A percentile compares a stretch with the other conserved stretches of the same genome.
These are phyloP conservation scores for Odontophorus gujanensis DNA, from an alignment of 2,113 vertebrate genomes.

Conservation along the genomic window DNA sequence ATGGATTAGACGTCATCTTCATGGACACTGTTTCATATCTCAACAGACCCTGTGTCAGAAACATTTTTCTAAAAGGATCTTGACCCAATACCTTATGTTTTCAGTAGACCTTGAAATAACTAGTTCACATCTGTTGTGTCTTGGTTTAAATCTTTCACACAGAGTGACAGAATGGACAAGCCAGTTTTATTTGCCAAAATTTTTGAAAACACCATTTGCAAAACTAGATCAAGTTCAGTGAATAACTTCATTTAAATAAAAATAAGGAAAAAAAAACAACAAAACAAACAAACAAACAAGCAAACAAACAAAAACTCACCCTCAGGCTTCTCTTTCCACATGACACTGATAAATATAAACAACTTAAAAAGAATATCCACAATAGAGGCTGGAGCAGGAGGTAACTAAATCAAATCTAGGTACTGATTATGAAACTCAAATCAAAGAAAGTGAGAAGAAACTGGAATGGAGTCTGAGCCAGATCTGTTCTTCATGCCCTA, in stretches of 20 bases:
- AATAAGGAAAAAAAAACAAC: background rate
- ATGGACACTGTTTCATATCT: background rate
- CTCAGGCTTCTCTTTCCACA: background rate
- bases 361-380: background rate
- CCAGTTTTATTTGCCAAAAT: background rate
- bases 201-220: background rate
- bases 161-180: background rate
- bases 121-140: background rate
- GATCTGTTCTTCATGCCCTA: background rate
- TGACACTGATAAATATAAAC: background rate
- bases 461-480: background rate
- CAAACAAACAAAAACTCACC: too few relatives aligned
- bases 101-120: background rate
- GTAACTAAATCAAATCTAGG: background rate
- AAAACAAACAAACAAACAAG: too few relatives aligned
- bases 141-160: background rate
- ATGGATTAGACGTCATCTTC: background rate
- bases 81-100: background rate
- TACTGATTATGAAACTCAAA: background rate
- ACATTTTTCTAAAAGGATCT: background rate
- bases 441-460: background rate
- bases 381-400: background rate
- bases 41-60: background rate
- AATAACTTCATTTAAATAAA: background rate
- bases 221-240: background rate